Conservation (phyloP, 2,888 invertebrate genomes). For the Brachyopa scutellaris region DNA sequence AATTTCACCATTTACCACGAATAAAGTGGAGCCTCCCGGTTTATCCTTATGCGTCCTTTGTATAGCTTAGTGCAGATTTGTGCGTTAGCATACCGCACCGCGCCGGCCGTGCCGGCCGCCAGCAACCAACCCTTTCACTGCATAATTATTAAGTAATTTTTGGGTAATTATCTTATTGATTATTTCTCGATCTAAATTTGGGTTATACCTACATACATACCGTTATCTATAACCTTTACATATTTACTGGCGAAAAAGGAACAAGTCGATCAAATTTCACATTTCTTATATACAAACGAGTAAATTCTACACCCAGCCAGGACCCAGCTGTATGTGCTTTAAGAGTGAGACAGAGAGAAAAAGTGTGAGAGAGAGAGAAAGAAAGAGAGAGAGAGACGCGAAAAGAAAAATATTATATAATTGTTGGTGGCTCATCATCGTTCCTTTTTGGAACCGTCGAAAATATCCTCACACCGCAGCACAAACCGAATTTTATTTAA, state of each 20-base stretch:
- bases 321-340: no score
- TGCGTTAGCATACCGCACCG: no score
- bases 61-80: conserved; percentile 33
- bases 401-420: conserved; percentile 51
- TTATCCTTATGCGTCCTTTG: conserved; percentile 16
- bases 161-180: conserved; percentile 42
- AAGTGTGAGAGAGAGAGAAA: not conserved
- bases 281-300: not conserved
- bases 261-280: conserved; percentile 55
- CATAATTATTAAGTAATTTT: conserved; percentile 45
- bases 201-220: conserved; percentile 18
- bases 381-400: conserved; percentile 20
- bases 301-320: not conserved
- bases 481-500: conserved; percentile 39
- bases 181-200: conserved; percentile 61
- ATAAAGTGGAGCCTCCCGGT: not conserved
- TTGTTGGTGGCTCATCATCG: conserved; percentile 41
- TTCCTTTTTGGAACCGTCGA: conserved; percentile 33
- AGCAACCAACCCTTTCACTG: conserved; percentile 36
- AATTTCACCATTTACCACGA: conserved; percentile 46
- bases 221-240: no score
- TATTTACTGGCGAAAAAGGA: conserved; percentile 2
- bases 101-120: not conserved
- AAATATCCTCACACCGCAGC: conserved; percentile 57
- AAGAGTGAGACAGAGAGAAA: no score